Base-by-base conservation (phyloP, 2,888 invertebrate genomes). In the Eurytoma adleriae region DNA sequence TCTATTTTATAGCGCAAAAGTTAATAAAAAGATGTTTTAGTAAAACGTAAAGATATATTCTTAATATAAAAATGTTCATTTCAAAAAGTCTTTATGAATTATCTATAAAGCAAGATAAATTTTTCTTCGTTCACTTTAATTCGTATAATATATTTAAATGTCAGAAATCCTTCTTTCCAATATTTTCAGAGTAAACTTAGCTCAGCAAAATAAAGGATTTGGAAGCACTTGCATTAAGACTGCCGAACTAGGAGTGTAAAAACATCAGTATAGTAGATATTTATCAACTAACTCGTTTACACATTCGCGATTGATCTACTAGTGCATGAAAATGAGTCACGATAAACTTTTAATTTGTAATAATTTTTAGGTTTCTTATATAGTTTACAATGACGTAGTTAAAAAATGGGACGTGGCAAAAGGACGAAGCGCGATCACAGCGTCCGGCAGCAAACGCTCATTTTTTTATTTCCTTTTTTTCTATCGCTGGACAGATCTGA, bases 401-500 rank as follows among this genome's bases (percentile, higher is more conserved):
- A 68, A 66, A 59, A 64, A 27, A 30, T 18, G 50, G n/a, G 27
- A 54, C 64, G 71, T 64, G 56, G 52, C 24, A 50, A 64, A 66
- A 79, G 48, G 64, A 64, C 64, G 14, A 40, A 57, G 54, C 56
- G 70, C 66, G n/a, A 52, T 66, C 54, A 52, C 78, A 57, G 67
- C 77, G 61, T 82, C 74, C 76, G 83, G 70, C 85, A 86, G 85
- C 86, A 86, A 83, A 85, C 87, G 86, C 86, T 86, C 40, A 40
- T 40, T 40, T 40, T 10, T 1, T 40, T 40, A 4, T 7, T 40
- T 40, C 10, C 40, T 10, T 40, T 40, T 83, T 62, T 84, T 82
- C 79, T 84, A 85, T 87, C 85, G 85, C 69, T 88, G 89, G 89
- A 89, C 89, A 89, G 89, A 89, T 86, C 85, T 86, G 86, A 87